Base-by-base conservation (phyloP, 2,797 vertebrate genomes). In the Rhinatrema bivittatum region DNA sequence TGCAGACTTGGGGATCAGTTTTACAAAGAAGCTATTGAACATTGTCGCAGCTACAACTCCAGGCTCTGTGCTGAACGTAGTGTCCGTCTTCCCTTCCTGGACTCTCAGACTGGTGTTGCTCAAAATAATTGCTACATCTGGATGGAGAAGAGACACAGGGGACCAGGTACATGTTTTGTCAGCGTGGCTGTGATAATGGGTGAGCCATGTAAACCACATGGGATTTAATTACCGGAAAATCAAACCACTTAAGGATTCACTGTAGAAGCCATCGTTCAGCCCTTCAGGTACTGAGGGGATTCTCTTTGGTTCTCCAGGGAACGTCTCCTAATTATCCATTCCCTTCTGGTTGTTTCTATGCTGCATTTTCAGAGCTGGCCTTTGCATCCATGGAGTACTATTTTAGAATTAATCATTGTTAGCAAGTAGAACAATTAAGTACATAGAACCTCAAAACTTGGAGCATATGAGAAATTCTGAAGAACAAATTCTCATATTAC, bases 51-150 rank as follows among this genome's bases (percentile, higher is more conserved):
- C 77, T 97, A 98, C 59, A 98, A 97, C 74, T 89, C 94, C 2
- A 83, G 93, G 5, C 85, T 98, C 32, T 96, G 94, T 7, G 94
- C 94, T 0, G 94, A 97, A 56, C 88, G 94, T 39, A 97, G 93
- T 0, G 90, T 98, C 46, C 91, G 94, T 11, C 87, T 98, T 30
- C 94, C 94, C 16, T 98, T 98, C 68, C 82, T 98, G 53, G 93
- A 98, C 76, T 98, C 94, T 0, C 94, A 98, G 16, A 98, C 94
- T 0, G 91, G 94, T 1, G 94, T 97, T 20, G 93, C 94, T 44
- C 94, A 98, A 72, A 98, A 95, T 82, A 98, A 98, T 78, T 98
- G 94, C 82, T 97, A 97, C 84, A 97, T 98, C 78, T 98, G 94
- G 94, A 98, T 97, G 94, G 93, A 98, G 59, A 93, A 91, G 50